These are phyloP conservation scores for Brachyrhaphis roseni DNA, from an alignment of 2,797 vertebrate species.

Conservation along the genomic window DNA sequence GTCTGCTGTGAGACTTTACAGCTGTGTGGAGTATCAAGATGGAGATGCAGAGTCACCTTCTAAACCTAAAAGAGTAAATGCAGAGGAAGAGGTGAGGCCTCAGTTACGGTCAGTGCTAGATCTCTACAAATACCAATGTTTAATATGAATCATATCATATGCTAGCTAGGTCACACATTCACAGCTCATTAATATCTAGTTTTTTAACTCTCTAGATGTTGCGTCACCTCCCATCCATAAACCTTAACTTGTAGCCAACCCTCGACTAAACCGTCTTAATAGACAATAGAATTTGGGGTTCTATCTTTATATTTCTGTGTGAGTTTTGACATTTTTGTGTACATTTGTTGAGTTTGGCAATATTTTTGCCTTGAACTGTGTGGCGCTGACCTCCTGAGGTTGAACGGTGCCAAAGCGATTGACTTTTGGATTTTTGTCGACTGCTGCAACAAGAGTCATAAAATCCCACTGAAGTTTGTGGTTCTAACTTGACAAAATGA, in stretches of 20 bases:
- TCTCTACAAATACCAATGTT: not conserved
- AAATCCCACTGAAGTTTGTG: no score
- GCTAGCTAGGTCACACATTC: not conserved
- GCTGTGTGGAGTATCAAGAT: slow-evolving; percentile 44
- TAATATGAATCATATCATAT: not conserved
- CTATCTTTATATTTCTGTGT: no score
- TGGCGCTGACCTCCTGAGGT: no score
- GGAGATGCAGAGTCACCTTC: not conserved
- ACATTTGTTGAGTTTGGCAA: no score
- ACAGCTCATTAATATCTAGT: not conserved
- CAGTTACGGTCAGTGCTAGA: not conserved
- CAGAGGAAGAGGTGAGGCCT: not conserved
- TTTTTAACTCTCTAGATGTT: not conserved
- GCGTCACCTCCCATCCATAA: not conserved
- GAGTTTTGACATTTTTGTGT: no score
- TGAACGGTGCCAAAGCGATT: no score
- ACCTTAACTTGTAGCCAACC: not conserved
- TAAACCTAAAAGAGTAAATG: slow-evolving; percentile 19
- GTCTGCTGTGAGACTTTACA: slow-evolving; percentile 45
- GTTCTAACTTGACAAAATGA: no score
- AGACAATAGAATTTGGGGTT: not conserved
- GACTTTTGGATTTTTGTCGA: no score
- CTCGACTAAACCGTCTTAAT: not conserved
- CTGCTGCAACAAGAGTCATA: no score
- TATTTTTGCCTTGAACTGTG: not conserved